Evolutionary conservation across 2,113 vertebrate species (phyloP).

Genomic region (Rhinolophus sinicus): DNA sequence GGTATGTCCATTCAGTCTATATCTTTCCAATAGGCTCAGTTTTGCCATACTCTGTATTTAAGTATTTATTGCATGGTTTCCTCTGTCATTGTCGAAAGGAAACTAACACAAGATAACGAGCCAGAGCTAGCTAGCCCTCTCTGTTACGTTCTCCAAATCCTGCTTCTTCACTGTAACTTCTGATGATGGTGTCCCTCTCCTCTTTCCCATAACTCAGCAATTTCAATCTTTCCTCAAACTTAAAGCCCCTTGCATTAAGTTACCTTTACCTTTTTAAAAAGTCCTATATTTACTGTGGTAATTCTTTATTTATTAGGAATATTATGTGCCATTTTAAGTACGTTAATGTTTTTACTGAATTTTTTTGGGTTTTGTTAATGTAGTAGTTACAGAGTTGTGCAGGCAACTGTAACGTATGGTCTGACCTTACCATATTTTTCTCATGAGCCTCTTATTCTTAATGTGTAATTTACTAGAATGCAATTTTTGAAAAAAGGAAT

Average conservation of each 20-base stretch:
- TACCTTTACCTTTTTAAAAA: neutral
- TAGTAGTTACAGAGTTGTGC: neutral
- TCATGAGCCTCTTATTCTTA: conserved; percentile 12
- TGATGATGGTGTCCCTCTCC: neutral
- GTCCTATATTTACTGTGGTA: neutral
- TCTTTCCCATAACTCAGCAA: neutral
- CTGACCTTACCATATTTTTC: neutral
- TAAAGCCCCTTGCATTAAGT: neutral
- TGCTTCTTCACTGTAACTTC: neutral
- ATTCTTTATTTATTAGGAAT: neutral
- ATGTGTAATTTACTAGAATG: neutral
- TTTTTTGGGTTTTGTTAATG: neutral
- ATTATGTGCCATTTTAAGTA: neutral
- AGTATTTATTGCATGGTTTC: neutral
- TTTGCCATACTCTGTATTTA: neutral
- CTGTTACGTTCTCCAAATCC: neutral
- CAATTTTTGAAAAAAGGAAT: neutral
- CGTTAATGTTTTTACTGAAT: neutral
- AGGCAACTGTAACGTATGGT: neutral
- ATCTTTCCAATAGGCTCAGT: neutral
- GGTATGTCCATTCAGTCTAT: neutral
- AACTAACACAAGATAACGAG: neutral
- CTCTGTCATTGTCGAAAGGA: neutral
- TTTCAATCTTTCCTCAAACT: neutral
- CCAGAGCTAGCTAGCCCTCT: neutral